Base-by-base conservation (phyloP, 2,888 invertebrate genomes). In the Calliphora vomitoria region DNA sequence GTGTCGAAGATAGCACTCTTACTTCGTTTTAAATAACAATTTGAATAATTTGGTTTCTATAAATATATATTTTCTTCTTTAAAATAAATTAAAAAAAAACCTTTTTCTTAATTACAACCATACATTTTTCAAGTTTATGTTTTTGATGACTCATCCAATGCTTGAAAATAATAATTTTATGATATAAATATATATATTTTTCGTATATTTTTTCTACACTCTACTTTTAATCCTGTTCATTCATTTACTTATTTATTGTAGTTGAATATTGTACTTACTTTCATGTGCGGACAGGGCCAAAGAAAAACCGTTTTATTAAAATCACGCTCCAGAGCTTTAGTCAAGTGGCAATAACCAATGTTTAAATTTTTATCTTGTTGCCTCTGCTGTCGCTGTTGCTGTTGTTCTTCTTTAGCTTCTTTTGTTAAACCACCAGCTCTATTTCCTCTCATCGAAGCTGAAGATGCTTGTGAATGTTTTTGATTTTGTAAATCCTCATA, bases 251-350 rank as follows among this genome's bases (percentile, higher is more conserved):
- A 35, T 20, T 53, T 60, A 50, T 76, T n/a, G 15, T 20, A 13
- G 41, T 72, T n/a, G 15, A 35, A 11, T 64, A n/a, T 50, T 86
- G 68, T 89, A 92, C 94, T 93, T 89, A 94, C 94, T 91, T 93
- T 94, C 92, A 94, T 94, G 86, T 90, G 91, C 50, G 93, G 93
- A 90, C 94, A 94, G 76, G 94, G 94, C 94, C 94, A 94, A 68
- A 93, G 90, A 53, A 94, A 90, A 66, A 94, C 90, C 81, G 91
- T 93, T 89, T 93, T 94, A 88, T 93, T 93, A 87, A 92, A 94
- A 88, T 92, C 92, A 83, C 90, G 91, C 79, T 92, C 91, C 85
- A 94, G 91, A 90, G 92, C 91, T 85, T 93, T 92, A 69, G 91
- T 90, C 89, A 94, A 90, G 88, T 93, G 93, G 90, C 94, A 94